Evolutionary conservation across 2,113 vertebrate genomes (phyloP), one percentile per base, ranked within the genome.

Genomic region (Notechis scutatus): DNA sequence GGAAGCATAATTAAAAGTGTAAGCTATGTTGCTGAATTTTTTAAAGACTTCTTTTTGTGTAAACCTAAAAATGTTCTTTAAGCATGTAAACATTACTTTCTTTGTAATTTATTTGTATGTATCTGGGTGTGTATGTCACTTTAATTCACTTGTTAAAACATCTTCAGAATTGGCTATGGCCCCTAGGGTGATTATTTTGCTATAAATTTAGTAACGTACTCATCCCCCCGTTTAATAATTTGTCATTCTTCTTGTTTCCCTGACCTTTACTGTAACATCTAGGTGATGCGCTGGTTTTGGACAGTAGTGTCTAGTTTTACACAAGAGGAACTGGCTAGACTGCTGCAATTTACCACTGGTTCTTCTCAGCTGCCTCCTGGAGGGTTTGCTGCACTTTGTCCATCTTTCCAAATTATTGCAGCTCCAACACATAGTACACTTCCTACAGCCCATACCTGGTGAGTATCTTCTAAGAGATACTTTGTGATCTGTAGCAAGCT

Each of bases 231-330:
- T 93, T 59, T 55, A 91, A 21, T 57, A 34, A 34, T 52, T 87
- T 91, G 50, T 34, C 93, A 86, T 54, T 89, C 64, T 1, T 1
- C 21, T 92, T 95, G 42, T n/a, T 94, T 95, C 85, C 2, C 88
- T 96, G 92, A 96, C 39, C 21, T 94, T 23, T 54, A 91, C 92
- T 95, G 26, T 69, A 95, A 81, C 59, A 94, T n/a, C 86, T 95
- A 99, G 99, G 99, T 99, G 94, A 99, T 99, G 99, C 98, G 98
- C 96, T 99, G 99, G 99, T 99, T 99, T 97, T 99, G 99, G 99
- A 98, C 99, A 0, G 99, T 99, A 92, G 99, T 99, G 85, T 99
- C 99, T 93, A 99, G 99, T 97, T 98, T 99, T 96, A 99, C 99
- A 0, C 99, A 99, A 97, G 99, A 99, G 94, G 99, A 99, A 96